A percentile compares a stretch with the other conserved stretches of the same genome.
phyloP scores from a whole-genome alignment of 2,888 invertebrate genomes.

The Scaptomyza tumidula region DNA sequence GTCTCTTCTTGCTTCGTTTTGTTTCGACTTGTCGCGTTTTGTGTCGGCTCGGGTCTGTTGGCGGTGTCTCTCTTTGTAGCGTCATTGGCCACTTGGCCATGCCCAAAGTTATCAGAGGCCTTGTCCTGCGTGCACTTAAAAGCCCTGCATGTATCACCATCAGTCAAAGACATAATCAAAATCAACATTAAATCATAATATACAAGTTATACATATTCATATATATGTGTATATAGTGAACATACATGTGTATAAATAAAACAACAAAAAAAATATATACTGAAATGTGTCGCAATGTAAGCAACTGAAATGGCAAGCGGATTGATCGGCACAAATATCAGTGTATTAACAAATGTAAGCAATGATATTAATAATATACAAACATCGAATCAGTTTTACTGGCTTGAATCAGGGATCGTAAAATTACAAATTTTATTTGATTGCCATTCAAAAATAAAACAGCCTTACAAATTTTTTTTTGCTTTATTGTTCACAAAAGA shows the following conservation, averaged over 20 bases:
- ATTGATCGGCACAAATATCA: constrained; percentile 74
- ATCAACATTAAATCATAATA: constrained; percentile 16
- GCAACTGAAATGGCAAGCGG: constrained; percentile 67
- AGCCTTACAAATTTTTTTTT: too few species aligned
- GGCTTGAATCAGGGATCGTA: too few species aligned
- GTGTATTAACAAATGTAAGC: constrained; percentile 73
- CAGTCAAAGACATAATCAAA: constrained; percentile 11
- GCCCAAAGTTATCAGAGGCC: constrained; percentile 48
- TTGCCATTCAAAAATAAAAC: too few species aligned
- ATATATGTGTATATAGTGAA: constrained; percentile 11
- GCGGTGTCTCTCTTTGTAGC: constrained; percentile 43
- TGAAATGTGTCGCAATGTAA: constrained; percentile 62
- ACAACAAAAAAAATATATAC: constrained; percentile 20
- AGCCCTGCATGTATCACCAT: constrained; percentile 26
- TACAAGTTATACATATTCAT: constrained; percentile 21
- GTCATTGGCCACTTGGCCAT: constrained; percentile 62
- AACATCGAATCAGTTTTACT: background rate
- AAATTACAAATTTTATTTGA: too few species aligned
- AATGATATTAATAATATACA: background rate
- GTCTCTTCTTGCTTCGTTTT: constrained; percentile 9
- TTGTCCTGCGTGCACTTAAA: constrained; percentile 69
- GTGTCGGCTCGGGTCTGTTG: constrained; percentile 24
- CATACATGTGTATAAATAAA: background rate
- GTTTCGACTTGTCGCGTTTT: constrained; percentile 6
- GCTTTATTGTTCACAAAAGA: background rate